Evolutionary conservation across 2,888 invertebrate genomes (phyloP).

Genomic region (Cataglyphis rosenhaueri): DNA sequence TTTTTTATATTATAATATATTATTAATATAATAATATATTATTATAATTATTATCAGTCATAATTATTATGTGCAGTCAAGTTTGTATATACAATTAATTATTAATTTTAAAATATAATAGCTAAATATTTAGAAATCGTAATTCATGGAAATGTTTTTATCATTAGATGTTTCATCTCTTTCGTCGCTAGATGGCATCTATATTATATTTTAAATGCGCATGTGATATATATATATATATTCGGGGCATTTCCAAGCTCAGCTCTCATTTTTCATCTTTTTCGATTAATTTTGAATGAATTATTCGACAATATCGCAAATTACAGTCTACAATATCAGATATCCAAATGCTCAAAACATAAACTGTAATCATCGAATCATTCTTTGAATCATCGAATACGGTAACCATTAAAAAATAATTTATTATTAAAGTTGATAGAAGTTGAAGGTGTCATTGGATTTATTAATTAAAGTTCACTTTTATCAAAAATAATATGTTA

Average conservation of each 20-base stretch:
- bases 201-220: slow-evolving; percentile 14
- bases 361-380: neutral
- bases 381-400: neutral
- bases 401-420: neutral
- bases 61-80: too few species aligned
- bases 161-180: neutral
- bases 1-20: too few species aligned
- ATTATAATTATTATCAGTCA: too few species aligned
- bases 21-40: too few species aligned
- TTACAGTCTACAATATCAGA: neutral
- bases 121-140: neutral
- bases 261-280: neutral
- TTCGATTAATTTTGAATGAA: neutral
- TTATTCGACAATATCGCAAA: neutral
- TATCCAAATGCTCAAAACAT: neutral
- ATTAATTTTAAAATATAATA: neutral
- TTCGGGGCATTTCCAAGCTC: neutral
- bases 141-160: neutral
- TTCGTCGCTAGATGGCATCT: neutral
- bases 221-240: neutral
- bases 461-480: neutral
- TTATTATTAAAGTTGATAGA: neutral
- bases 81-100: neutral
- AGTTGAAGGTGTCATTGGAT: neutral
- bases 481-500: neutral